Conservation (phyloP, 2,113 vertebrate genomes). For the Pachyramphus minor region DNA sequence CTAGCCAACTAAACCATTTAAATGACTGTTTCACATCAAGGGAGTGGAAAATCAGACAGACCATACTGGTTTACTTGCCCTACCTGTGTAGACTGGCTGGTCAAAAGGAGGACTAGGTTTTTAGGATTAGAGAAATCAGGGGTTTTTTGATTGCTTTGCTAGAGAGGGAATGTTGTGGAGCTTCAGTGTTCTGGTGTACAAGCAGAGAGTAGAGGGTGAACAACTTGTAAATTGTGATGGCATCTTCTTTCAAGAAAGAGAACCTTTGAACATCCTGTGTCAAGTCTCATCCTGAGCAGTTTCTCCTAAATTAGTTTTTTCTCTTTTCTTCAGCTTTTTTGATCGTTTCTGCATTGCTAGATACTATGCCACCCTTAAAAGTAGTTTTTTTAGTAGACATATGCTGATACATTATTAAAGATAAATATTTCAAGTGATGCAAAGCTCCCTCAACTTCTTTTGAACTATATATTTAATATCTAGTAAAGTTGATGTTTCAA, state of each 20-base stretch:
- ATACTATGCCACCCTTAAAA: not conserved
- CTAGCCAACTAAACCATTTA: not conserved
- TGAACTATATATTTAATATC: constrained; percentile 67
- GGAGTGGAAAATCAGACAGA: not conserved
- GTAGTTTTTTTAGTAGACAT: not conserved
- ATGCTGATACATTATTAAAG: constrained; percentile 24
- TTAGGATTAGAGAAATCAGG: not conserved
- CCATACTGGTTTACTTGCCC: not conserved
- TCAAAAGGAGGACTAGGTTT: not conserved
- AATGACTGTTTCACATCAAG: not conserved
- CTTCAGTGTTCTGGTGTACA: not conserved
- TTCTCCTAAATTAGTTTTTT: not conserved
- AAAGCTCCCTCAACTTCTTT: constrained; percentile 47
- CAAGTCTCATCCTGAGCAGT: not conserved
- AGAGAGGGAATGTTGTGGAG: not conserved
- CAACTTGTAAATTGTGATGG: not conserved
- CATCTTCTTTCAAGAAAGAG: not conserved
- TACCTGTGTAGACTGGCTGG: not conserved
- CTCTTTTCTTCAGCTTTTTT: not conserved
- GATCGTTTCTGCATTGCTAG: not conserved
- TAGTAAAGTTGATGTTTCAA: constrained; percentile 60
- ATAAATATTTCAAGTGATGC: constrained; percentile 51
- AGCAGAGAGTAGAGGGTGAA: not conserved
- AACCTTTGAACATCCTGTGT: not conserved
- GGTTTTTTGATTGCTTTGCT: not conserved